Evolutionary conservation across 2,113 vertebrate genomes (phyloP).

Genomic region (Nycticryphes semicollaris): DNA sequence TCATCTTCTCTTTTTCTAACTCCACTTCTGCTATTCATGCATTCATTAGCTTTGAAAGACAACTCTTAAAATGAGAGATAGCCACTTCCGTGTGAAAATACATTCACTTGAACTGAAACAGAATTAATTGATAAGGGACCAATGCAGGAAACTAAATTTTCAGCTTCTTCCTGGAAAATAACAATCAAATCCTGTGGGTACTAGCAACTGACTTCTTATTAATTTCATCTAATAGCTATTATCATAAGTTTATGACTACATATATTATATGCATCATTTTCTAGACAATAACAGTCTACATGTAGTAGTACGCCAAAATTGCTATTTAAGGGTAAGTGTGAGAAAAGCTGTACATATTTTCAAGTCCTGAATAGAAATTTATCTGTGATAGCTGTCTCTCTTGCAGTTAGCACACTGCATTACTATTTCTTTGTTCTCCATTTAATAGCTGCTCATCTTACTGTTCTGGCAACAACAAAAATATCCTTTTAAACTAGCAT

Average conservation of each 20-base stretch:
- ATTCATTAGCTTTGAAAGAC: neutral
- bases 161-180: conserved; percentile 28
- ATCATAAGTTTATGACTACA: neutral
- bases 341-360: neutral
- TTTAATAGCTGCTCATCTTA: neutral
- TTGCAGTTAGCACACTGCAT: neutral
- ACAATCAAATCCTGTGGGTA: neutral
- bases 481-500: neutral
- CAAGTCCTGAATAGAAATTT: neutral
- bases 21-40: neutral
- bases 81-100: neutral
- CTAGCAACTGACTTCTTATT: neutral
- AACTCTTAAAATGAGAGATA: neutral
- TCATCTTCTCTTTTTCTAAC: neutral
- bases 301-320: neutral
- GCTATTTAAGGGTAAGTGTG: neutral
- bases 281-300: neutral
- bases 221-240: neutral
- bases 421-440: neutral
- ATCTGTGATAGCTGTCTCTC: neutral
- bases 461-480: neutral
- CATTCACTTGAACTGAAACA: neutral
- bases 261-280: neutral
- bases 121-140: neutral
- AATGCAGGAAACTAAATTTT: neutral